Evolutionary conservation across 2,888 invertebrate genomes (phyloP).

Genomic region (Drosophila siamana): DNA sequence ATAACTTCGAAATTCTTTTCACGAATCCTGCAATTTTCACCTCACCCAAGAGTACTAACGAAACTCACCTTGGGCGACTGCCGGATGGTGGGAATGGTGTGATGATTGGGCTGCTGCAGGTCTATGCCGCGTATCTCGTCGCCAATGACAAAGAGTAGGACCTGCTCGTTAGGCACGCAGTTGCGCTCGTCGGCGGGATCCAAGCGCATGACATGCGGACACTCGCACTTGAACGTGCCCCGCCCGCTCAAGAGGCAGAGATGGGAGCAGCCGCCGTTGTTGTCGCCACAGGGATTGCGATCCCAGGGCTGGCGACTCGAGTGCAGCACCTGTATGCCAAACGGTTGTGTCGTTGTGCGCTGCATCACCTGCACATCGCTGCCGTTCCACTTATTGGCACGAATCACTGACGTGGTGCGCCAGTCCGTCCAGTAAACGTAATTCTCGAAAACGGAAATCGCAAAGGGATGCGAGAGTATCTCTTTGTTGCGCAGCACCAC

Average conservation of each 20-base stretch:
- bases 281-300: constrained; percentile 89
- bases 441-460: constrained; percentile 93
- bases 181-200: constrained; percentile 87
- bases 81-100: constrained; percentile 93
- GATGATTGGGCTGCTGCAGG: constrained; percentile 90
- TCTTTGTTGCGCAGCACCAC: constrained; percentile 89
- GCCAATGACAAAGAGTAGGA: constrained; percentile 90
- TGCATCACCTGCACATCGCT: constrained; percentile 92
- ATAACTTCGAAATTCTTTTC: no score
- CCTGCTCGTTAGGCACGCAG: constrained; percentile 90
- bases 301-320: constrained; percentile 90
- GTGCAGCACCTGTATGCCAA: constrained; percentile 94
- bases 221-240: constrained; percentile 90
- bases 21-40: no score
- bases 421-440: constrained; percentile 98
- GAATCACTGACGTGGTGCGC: constrained; percentile 93
- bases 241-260: constrained; percentile 90
- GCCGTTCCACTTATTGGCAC: constrained; percentile 95
- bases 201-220: constrained; percentile 94
- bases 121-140: constrained; percentile 94
- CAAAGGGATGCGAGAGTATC: constrained; percentile 94
- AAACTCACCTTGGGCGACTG: constrained; percentile 83
- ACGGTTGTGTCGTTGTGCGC: constrained; percentile 94
- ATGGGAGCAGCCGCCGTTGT: constrained; percentile 93
- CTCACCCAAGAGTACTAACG: no score